Base-by-base conservation (phyloP, 2,797 vertebrate species). In the Apodemus agrarius region DNA sequence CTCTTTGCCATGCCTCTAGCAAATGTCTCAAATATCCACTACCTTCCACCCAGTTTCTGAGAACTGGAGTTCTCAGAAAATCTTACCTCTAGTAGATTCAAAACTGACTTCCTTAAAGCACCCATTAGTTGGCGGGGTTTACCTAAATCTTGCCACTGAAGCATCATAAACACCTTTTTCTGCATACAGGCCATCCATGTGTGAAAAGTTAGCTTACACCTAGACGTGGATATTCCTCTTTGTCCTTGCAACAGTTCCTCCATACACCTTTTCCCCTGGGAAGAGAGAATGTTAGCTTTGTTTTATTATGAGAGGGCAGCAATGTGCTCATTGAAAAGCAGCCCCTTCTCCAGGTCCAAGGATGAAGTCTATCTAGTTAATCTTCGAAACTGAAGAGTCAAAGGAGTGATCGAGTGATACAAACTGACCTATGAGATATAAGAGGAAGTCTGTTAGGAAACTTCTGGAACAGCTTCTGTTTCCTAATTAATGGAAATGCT, bases 401-500 rank as follows among this genome's bases (percentile, higher is more conserved):
- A 72, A 87, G 6, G 7, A 19, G 22, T 31, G 1, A 21, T 17
- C 57, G n/a, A 6, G 2, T 54, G 72, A 80, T 16, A 91, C 14
- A 74, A 31, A 31, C 24, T 69, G n/a, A 22, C 46, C 89, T 86
- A 34, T 75, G 31, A 52, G 46, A 83, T 65, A 40, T 9, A 85
- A 84, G 17, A 69, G 46, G 49, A 87, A 92, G 37, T 7, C 19
- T 69, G 7, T 10, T 79, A 79, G 89, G 75, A 93, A 87, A 85
- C n/a, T 85, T 89, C 65, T 85, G 61, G 82, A 31, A 94, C 84
- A 43, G 29, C 21, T 31, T 93, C 89, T 80, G 46, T 57, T 87
- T 95, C 34, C 46, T 83, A 31, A 80, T 26, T 17, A 54, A 80
- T 67, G 13, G 10, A 1, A 34, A 49, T 63, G 31, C 85, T 12